Evolutionary conservation across 2,797 vertebrate species (phyloP).

Genomic region (Ciconia nigra): DNA sequence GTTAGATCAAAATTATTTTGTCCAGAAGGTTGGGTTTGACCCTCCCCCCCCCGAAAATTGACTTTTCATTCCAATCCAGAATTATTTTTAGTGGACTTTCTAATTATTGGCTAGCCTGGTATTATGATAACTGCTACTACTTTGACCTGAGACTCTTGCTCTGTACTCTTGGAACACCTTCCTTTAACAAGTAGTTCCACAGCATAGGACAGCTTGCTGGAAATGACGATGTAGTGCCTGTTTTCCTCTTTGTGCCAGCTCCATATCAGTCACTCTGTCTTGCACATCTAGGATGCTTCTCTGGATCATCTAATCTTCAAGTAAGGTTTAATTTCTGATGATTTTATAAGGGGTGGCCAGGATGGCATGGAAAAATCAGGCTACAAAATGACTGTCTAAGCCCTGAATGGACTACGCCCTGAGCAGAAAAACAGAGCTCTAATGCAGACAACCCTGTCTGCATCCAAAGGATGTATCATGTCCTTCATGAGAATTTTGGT

Average conservation of each 20-base stretch:
- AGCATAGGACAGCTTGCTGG: neutral
- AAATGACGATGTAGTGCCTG: neutral
- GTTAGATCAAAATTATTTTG: neutral
- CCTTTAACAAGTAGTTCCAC: neutral
- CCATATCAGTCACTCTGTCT: neutral
- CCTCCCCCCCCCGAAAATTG: neutral
- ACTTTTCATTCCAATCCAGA: neutral
- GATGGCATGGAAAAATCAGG: neutral
- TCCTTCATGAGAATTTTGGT: neutral
- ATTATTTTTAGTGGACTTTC: neutral
- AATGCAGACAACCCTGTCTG: neutral
- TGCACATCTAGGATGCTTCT: neutral
- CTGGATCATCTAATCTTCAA: neutral
- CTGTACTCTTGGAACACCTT: neutral
- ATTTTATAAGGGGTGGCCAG: neutral
- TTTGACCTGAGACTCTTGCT: neutral
- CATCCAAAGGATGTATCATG: fast-evolving
- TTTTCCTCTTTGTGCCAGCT: neutral
- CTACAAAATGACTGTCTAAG: neutral
- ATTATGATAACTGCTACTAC: neutral
- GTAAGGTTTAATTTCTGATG: neutral
- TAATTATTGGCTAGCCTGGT: neutral
- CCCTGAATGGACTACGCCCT: neutral
- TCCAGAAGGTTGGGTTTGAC: neutral
- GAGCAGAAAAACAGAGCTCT: neutral